phyloP scores from a whole-genome alignment of 2,797 vertebrate species.

The Anableps anableps region DNA sequence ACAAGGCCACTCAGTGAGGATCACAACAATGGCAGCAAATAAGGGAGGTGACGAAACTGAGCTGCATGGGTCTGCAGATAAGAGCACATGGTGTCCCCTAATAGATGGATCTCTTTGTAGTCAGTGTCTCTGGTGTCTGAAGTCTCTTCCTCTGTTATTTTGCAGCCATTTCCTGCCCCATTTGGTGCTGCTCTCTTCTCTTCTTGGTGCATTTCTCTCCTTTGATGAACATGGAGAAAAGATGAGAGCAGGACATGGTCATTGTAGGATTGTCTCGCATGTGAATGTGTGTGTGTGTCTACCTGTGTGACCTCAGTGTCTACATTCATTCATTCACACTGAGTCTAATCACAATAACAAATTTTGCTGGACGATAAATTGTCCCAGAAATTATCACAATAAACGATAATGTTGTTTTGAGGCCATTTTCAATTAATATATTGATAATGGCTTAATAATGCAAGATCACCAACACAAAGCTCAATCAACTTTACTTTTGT shows the following conservation, averaged over 20 bases:
- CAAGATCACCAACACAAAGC: too few relatives aligned
- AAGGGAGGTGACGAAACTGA: constrained; percentile 2
- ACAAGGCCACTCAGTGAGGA: neutral
- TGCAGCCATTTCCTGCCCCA: constrained; percentile 19
- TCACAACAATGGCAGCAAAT: constrained; percentile 19
- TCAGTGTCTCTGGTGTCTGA: constrained; percentile 8
- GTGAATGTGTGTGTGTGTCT: constrained; percentile 17
- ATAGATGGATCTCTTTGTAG: constrained; percentile 48
- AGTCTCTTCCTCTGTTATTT: constrained; percentile 38
- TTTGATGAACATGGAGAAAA: constrained; percentile 47
- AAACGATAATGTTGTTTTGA: neutral
- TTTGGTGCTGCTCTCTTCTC: constrained; percentile 30
- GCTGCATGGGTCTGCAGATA: constrained; percentile 1
- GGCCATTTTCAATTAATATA: neutral
- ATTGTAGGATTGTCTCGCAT: constrained; percentile 17
- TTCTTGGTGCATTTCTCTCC: constrained; percentile 12
- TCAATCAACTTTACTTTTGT: neutral
- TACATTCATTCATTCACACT: neutral
- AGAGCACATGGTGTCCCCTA: constrained; percentile 18
- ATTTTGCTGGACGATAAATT: neutral
- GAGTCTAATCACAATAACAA: neutral
- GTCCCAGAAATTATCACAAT: neutral
- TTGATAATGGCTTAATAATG: too few relatives aligned
- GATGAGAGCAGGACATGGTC: constrained; percentile 24
- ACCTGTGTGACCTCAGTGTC: neutral